These are phyloP conservation scores for Sarcophaga bullata DNA, from an alignment of 1,140 invertebrate genomes.

Conservation along the genomic window DNA sequence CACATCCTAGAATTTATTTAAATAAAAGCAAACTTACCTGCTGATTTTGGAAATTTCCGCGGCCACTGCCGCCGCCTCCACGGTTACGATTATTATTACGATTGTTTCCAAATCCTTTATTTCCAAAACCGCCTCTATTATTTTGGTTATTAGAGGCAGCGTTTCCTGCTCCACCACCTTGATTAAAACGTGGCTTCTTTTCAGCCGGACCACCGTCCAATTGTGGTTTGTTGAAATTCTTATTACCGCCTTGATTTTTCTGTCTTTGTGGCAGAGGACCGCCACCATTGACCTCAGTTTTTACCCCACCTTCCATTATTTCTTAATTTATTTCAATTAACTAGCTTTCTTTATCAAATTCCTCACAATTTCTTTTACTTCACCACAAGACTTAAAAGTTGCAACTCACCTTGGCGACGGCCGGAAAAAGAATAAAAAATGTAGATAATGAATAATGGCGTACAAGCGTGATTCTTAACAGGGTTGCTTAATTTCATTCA, in stretches of 20 bases:
- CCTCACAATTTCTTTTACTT: neutral
- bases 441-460: neutral
- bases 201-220: slow-evolving; percentile 41
- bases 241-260: slow-evolving; percentile 41
- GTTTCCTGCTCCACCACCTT: slow-evolving; percentile 31
- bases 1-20: neutral
- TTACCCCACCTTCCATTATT: slow-evolving; percentile 12
- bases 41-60: slow-evolving; percentile 44
- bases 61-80: slow-evolving; percentile 4
- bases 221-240: slow-evolving; percentile 35
- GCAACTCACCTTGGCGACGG: slow-evolving; percentile 26
- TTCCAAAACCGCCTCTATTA: slow-evolving; percentile 30
- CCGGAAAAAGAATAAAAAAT: slow-evolving; percentile 38
- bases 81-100: slow-evolving; percentile 28
- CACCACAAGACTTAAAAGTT: neutral
- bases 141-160: slow-evolving; percentile 38
- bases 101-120: slow-evolving; percentile 37
- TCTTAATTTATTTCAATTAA: neutral
- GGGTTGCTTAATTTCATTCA: neutral
- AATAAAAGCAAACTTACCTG: slow-evolving; percentile 34
- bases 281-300: slow-evolving; percentile 37
- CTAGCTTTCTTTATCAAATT: neutral
- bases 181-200: slow-evolving; percentile 46
- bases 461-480: neutral
- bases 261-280: slow-evolving; percentile 44